Percentiles rank a stretch among this genome's conserved stretches.
phyloP scores from a whole-genome alignment of 2,113 vertebrate genomes.

The Fulmarus glacialis region DNA sequence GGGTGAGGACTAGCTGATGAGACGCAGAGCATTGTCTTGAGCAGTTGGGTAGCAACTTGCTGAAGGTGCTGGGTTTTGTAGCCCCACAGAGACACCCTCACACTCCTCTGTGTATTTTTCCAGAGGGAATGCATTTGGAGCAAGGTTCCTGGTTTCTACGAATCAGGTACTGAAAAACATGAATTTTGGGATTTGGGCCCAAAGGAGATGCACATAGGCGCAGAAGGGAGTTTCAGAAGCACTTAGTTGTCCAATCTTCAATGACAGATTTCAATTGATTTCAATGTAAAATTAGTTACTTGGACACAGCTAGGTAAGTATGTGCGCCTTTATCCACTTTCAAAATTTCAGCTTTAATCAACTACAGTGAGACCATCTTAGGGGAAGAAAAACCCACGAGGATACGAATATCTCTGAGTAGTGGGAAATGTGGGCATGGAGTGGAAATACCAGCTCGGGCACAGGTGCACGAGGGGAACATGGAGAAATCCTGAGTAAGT shows the following conservation, averaged over 20 bases:
- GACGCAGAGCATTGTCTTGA: too few species aligned
- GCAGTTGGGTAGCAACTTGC: too few species aligned
- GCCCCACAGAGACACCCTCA: rapidly evolving
- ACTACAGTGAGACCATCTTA: not conserved
- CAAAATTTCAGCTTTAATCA: not conserved
- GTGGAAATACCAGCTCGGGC: not conserved
- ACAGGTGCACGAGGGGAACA: rapidly evolving
- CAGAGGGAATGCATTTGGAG: not conserved
- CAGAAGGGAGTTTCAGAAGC: not conserved
- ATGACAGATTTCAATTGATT: too few species aligned
- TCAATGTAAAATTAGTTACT: not conserved
- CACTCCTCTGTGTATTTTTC: not conserved
- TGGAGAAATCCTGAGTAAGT: not conserved
- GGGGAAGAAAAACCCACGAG: not conserved
- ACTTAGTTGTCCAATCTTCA: not conserved
- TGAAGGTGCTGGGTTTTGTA: not conserved
- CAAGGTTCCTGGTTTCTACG: not conserved
- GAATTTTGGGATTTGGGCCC: not conserved
- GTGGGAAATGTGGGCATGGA: not conserved
- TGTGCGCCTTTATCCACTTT: not conserved
- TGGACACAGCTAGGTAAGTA: not conserved
- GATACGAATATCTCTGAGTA: not conserved
- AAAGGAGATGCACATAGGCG: rapidly evolving
- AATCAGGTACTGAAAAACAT: not conserved
- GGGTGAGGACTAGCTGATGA: not conserved